Evolutionary conservation across 1,140 invertebrate genomes (phyloP).

Genomic region (Drosophila repletoides): DNA sequence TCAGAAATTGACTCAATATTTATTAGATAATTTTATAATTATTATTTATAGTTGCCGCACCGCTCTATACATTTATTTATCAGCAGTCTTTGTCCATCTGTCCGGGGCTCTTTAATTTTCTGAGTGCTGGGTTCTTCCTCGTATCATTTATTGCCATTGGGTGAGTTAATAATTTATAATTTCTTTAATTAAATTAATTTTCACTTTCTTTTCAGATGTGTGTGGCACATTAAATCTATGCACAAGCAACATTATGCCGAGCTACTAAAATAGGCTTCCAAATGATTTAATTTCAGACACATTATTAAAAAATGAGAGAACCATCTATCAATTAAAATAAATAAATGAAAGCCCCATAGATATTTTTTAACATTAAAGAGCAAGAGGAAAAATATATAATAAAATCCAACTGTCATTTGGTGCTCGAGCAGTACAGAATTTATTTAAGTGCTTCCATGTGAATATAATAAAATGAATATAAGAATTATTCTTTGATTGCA

Average conservation of each 20-base stretch:
- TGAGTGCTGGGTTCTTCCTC: slow-evolving; percentile 82
- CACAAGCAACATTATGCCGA: slow-evolving; percentile 64
- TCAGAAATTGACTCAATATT: background rate
- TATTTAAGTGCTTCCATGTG: slow-evolving; percentile 10
- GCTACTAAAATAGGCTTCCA: slow-evolving; percentile 52
- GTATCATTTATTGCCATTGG: slow-evolving; percentile 81
- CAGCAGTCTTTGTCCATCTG: slow-evolving; percentile 83
- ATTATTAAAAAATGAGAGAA: too few relatives aligned
- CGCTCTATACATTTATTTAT: slow-evolving; percentile 86
- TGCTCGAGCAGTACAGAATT: slow-evolving; percentile 1
- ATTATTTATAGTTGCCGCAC: slow-evolving; percentile 82
- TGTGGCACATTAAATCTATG: slow-evolving; percentile 61
- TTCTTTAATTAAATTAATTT: background rate
- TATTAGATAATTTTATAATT: background rate
- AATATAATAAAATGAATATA: background rate
- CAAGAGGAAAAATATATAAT: too few relatives aligned
- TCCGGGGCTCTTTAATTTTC: slow-evolving; percentile 84
- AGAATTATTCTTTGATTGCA: background rate
- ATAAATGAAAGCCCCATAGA: too few relatives aligned
- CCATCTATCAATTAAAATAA: background rate
- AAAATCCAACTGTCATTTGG: too few relatives aligned
- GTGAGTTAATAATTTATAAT: slow-evolving; percentile 77
- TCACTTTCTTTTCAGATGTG: slow-evolving; percentile 50
- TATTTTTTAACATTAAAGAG: too few relatives aligned
- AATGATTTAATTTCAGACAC: background rate